Evolutionary conservation across 1,140 invertebrate species (phyloP), one percentile per base, ranked within the genome.

Genomic region (Drosophila parabipectinata): DNA sequence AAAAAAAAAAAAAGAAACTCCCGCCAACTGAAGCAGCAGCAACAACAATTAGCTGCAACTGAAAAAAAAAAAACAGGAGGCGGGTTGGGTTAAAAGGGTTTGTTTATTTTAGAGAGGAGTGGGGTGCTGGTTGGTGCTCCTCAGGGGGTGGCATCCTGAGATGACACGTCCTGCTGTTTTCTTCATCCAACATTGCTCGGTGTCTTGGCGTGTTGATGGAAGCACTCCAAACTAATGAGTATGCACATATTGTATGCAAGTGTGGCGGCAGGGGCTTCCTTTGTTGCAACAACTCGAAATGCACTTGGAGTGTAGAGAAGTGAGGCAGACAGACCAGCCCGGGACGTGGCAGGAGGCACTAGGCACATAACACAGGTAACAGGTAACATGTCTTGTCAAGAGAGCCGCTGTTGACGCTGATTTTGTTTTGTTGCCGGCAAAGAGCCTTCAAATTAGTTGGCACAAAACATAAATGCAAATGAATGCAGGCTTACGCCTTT

Each of bases 401-500:
- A 55, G 51, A 55, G 51, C 41, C 54, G 74, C 74, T 76, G 71
- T 75, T 60, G 68, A 63, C 82, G 75, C 78, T 87, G 82, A 87
- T 87, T 87, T 87, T 87, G 82, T 87, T 87, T 87, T 87, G 82
- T 87, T 82, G 47, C 53, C 73, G 50, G 58, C 52, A 74, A 73
- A 75, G 72, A 67, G 72, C 53, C 82, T 88, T 74, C 75, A 87
- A 87, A 87, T 87, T 87, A 87, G 82, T 87, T 87, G 78, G 82
- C 83, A 88, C 79, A 87, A 87, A 87, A 87, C 83, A 88, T 87
- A 87, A 87, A 87, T 87, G 78, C 78, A 87, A 87, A 87, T 87
- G 82, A 87, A 88, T 87, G 79, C 78, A 68, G 71, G 48, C 50
- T 28, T 39, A 1, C 30, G 24, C 45, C 18, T n/a, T 37, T 10